Base-by-base conservation (phyloP, 2,888 invertebrate species). In the Pachydiplax longipennis region DNA sequence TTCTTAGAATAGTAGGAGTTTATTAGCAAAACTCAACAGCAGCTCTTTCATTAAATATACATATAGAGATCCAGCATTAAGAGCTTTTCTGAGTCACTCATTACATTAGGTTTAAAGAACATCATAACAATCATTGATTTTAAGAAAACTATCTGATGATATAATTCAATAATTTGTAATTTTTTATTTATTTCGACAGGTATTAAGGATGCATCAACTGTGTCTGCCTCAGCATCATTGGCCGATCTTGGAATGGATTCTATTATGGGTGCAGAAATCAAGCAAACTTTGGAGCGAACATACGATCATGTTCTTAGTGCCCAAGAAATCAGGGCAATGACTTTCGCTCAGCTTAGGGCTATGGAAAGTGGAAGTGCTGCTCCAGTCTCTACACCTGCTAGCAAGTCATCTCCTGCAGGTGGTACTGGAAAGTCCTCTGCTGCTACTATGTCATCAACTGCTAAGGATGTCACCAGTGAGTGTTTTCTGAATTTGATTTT, bases 211-310 rank as follows among this genome's bases (percentile, higher is more conserved):
- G 95, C 96, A 0, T 96, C 96, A 92, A 97, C 97, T 91, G 95
- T 99, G 53, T 96, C 97, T 91, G 95, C 96, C 80, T 95, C 96
- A 48, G 96, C 97, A 6, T 97, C 97, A 80, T 95, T 99, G 83
- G 98, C 98, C 48, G 99, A 99, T 94, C 95, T 99, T 80, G 99
- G 99, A 91, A 98, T 99, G 97, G 99, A 99, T 94, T 99, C 99
- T 2, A 95, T 99, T 92, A 99, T 99, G 99, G 99, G 99, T 82
- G 99, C 99, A 1, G 99, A 99, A 95, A 98, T 99, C 93, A 99
- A 99, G 94, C 99, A 99, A 94, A 98, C 98, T 0, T 94, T 99
- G 90, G 99, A 99, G 94, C 95, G 99, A 91, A 98, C 97, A 93
- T 99, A 97, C 94, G 99, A 99, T 94, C 94, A 99, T 91, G 96